These are phyloP conservation scores for Gymnothorax reevesii DNA, from an alignment of 2,797 vertebrate genomes.

Conservation along the genomic window DNA sequence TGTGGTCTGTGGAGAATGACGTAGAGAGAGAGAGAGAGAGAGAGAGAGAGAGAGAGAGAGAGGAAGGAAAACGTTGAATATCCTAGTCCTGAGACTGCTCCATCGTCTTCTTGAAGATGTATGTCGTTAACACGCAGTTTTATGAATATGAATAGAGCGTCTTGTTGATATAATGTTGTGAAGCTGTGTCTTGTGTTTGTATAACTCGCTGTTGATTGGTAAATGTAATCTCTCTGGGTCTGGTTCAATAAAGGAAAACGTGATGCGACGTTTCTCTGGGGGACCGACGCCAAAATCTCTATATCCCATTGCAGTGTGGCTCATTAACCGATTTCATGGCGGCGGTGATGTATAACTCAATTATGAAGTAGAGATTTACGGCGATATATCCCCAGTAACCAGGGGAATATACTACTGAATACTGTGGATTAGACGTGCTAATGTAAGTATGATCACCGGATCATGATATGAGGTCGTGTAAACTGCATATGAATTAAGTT, in stretches of 20 bases:
- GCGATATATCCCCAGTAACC: background rate
- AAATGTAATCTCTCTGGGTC: background rate
- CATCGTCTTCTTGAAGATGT: background rate
- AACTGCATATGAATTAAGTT: background rate
- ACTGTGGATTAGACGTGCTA: background rate
- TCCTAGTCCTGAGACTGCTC: background rate
- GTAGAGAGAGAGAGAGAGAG: background rate
- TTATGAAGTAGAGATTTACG: background rate
- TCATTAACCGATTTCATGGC: background rate
- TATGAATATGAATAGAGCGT: background rate
- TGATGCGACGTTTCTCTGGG: background rate
- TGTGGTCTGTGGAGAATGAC: background rate
- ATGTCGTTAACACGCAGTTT: background rate
- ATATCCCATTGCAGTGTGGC: background rate
- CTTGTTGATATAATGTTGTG: background rate
- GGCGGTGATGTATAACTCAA: background rate
- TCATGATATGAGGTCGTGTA: background rate
- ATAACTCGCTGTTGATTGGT: background rate
- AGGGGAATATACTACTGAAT: background rate
- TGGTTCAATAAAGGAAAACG: background rate
- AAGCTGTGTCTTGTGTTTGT: background rate
- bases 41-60: background rate
- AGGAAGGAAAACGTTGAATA: background rate
- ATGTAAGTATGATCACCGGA: background rate
- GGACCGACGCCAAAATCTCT: background rate